A percentile compares a stretch with the other conserved stretches of the same genome.
Evolutionary conservation across 2,113 vertebrate species (phyloP).

Genomic region (Trichomycterus rosablanca): DNA sequence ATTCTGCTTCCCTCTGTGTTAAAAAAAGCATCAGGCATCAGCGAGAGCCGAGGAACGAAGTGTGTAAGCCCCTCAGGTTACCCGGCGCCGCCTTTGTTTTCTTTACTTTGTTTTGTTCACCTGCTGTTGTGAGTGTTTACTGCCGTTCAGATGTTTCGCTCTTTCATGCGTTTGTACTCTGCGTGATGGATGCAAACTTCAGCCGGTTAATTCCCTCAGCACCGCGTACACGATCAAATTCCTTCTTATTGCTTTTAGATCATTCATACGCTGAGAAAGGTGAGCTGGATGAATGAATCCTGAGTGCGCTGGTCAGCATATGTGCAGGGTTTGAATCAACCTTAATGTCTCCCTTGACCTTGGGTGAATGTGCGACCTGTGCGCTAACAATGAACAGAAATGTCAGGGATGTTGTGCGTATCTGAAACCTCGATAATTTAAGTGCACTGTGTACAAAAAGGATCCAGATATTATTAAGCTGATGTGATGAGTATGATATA

Average conservation of each 20-base stretch:
- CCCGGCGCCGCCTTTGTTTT: not conserved
- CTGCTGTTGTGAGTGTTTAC: not conserved
- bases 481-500: too few species aligned
- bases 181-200: too few species aligned
- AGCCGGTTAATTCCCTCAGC: too few species aligned
- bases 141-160: constrained; percentile 4
- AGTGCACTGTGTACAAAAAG: too few species aligned
- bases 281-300: constrained; percentile 17
- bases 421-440: too few species aligned
- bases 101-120: not conserved
- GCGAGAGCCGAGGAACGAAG: constrained; percentile 1
- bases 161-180: too few species aligned
- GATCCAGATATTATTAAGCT: too few species aligned
- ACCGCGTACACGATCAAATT: not conserved
- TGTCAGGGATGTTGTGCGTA: too few species aligned
- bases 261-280: not conserved
- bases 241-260: not conserved
- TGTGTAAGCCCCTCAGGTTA: constrained; percentile 22
- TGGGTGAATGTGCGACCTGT: constrained; percentile 32
- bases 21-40: constrained; percentile 12
- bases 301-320: not conserved
- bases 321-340: constrained; percentile 14
- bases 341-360: constrained; percentile 31
- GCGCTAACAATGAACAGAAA: too few species aligned
- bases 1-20: constrained; percentile 6